These are phyloP conservation scores for Notodonta ziczac DNA, from an alignment of 2,888 invertebrate species.

Conservation along the genomic window DNA sequence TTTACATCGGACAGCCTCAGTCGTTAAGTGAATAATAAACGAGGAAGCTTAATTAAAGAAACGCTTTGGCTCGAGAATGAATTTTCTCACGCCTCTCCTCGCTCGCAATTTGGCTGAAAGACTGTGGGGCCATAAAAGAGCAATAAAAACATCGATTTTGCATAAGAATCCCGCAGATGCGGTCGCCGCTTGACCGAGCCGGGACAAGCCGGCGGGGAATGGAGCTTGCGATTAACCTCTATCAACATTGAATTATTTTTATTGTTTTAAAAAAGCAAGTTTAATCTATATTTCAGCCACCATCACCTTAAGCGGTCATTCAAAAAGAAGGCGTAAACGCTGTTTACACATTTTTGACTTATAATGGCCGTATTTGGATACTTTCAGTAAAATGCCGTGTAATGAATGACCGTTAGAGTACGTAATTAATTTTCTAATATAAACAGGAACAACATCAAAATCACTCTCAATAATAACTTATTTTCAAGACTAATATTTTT, in stretches of 20 bases:
- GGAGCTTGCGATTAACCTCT: conserved; percentile 30
- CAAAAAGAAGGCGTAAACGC: too few relatives aligned
- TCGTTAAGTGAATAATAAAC: conserved; percentile 63
- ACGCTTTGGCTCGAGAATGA: conserved; percentile 63
- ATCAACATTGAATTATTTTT: conserved; percentile 31
- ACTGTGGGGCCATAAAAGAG: conserved; percentile 58
- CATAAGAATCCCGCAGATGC: conserved; percentile 60
- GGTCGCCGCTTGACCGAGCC: conserved; percentile 36
- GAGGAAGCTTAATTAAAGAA: conserved; percentile 65
- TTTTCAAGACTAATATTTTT: background rate
- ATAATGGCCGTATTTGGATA: too few relatives aligned
- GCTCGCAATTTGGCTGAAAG: conserved; percentile 63
- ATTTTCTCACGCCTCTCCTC: conserved; percentile 59
- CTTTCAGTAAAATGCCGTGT: too few relatives aligned
- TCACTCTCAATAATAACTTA: too few relatives aligned
- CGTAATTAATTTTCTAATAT: too few relatives aligned
- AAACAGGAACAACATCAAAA: too few relatives aligned
- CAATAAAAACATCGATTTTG: conserved; percentile 69
- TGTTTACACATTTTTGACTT: too few relatives aligned
- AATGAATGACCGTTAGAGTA: too few relatives aligned
- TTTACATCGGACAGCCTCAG: conserved; percentile 41
- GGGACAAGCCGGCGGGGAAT: conserved; percentile 28
- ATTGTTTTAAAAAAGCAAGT: conserved; percentile 20
- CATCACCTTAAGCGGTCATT: too few relatives aligned
- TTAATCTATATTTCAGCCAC: too few relatives aligned